Evolutionary conservation across 2,797 vertebrate genomes (phyloP), one percentile per base, ranked within the genome.

Genomic region (Sebastiscus albofasciatus): DNA sequence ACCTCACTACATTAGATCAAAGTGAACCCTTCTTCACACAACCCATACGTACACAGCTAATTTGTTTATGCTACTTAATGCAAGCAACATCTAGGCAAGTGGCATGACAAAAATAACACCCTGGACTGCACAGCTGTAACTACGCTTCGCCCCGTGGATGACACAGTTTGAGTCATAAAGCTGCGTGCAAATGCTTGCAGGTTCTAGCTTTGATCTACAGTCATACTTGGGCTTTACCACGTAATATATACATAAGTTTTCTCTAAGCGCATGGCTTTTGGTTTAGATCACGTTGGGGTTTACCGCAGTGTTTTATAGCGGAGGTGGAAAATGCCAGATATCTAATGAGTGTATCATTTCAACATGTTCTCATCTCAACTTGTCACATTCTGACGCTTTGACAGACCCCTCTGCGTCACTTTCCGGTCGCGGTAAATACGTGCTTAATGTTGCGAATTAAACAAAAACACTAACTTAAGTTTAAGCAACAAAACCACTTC

Each of bases 1-100:
- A 81, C 58, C 81, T 83, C 74, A 20, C 58, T 70, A 36, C 73
- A 80, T 79, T 65, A 87, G 73, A 87, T 86, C 82, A 87, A 85
- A 89, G 76, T 73, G 67, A 83, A 62, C 54, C 61, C 8, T 71
- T 13, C 77, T 69, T 75, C 70, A 80, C 65, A 68, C 54, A 34
- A 46, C 20, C 60, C 77, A 64, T 34, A 70, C 72, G 58, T 64
- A 67, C 62, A 73, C 52, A 75, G 85, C 70, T 81, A 83, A 88
- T 86, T 79, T 86, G 66, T 85, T 82, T 82, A 77, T 65, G 22
- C 52, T 34, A 71, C 70, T 76, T 59, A 75, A 70, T 67, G 69
- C 54, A 27, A 27, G 85, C 24, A 46, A 56, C 70, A 82, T 77
- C 62, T 68, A 68, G 78, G 81, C 31, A 83, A 85, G 61, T 16